Evolutionary conservation across 2,797 vertebrate species (phyloP).

Genomic region (Gymnoscopelus microlampas): DNA sequence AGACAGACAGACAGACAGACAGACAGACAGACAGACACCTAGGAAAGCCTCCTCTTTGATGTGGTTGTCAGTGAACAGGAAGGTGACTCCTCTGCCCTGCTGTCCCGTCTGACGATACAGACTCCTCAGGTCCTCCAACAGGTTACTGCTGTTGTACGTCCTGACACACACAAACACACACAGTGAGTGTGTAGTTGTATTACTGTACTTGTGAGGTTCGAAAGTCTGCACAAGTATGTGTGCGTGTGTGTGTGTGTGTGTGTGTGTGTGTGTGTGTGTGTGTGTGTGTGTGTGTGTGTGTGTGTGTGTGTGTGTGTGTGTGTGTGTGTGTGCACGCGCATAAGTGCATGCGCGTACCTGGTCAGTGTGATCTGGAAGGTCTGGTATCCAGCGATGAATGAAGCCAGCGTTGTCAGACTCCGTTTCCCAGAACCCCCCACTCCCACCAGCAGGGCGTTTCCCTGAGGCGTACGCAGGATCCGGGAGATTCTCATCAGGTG

Average conservation of each 20-base stretch:
- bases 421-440: constrained; percentile 90
- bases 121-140: constrained; percentile 87
- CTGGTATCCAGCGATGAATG: constrained; percentile 86
- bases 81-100: constrained; percentile 83
- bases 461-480: constrained; percentile 84
- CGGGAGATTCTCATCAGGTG: constrained; percentile 87
- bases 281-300: neutral
- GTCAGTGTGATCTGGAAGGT: constrained; percentile 88
- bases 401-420: constrained; percentile 85
- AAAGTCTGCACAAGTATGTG: too few relatives aligned
- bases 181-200: neutral
- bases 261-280: neutral
- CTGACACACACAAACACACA: constrained; percentile 59
- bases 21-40: constrained; percentile 34
- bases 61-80: constrained; percentile 88
- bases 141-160: constrained; percentile 83
- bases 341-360: constrained; percentile 69
- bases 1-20: constrained; percentile 2
- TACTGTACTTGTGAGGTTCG: too few relatives aligned
- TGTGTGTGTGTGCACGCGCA: neutral
- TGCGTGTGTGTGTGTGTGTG: too few relatives aligned
- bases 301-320: neutral
- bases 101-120: constrained; percentile 85
- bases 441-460: constrained; percentile 88
- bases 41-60: constrained; percentile 89